Percentiles rank a stretch among this genome's conserved stretches.
Evolutionary conservation across 2,888 invertebrate genomes (phyloP).

Genomic region (Xylota sylvarum): DNA sequence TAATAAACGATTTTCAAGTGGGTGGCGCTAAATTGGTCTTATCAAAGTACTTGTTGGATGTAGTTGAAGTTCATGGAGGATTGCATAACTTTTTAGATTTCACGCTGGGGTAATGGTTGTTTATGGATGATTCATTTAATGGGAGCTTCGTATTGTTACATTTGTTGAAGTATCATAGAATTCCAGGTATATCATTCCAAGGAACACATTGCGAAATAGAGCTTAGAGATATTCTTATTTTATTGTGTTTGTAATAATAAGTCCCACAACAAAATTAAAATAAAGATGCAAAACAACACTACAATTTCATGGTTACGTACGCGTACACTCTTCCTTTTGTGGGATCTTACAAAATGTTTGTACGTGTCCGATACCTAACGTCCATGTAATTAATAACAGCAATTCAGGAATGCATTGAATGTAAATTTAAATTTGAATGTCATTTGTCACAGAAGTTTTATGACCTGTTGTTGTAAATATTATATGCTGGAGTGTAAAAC

Average conservation of each 20-base stretch:
- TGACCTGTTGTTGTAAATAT: background rate
- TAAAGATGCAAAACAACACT: background rate
- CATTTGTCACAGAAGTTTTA: slow-evolving; percentile 37
- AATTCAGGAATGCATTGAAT: slow-evolving; percentile 31
- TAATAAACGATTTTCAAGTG: slow-evolving; percentile 46
- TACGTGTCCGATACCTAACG: slow-evolving; percentile 4
- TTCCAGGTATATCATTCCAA: too few relatives aligned
- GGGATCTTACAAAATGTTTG: slow-evolving; percentile 26
- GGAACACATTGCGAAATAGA: too few relatives aligned
- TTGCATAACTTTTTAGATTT: slow-evolving; percentile 13
- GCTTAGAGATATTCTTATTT: too few relatives aligned
- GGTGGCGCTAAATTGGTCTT: slow-evolving; percentile 52
- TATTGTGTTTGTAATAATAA: too few relatives aligned
- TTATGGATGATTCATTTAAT: background rate
- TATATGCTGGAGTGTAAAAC: background rate
- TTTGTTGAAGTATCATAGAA: too few relatives aligned
- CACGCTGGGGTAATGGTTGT: background rate
- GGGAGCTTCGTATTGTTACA: too few relatives aligned
- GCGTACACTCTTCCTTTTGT: slow-evolving; percentile 30
- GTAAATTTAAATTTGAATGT: slow-evolving; percentile 46
- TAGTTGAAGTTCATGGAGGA: slow-evolving; percentile 6
- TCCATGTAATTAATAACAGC: slow-evolving; percentile 32
- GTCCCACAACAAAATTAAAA: too few relatives aligned
- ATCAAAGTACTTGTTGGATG: slow-evolving; percentile 18
- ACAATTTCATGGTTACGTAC: slow-evolving; percentile 13